A percentile compares a stretch with the other conserved stretches of the same genome.
Evolutionary conservation across 92 coral and sea anemone species (phyloP).

Genomic region (Heteractis magnifica): DNA sequence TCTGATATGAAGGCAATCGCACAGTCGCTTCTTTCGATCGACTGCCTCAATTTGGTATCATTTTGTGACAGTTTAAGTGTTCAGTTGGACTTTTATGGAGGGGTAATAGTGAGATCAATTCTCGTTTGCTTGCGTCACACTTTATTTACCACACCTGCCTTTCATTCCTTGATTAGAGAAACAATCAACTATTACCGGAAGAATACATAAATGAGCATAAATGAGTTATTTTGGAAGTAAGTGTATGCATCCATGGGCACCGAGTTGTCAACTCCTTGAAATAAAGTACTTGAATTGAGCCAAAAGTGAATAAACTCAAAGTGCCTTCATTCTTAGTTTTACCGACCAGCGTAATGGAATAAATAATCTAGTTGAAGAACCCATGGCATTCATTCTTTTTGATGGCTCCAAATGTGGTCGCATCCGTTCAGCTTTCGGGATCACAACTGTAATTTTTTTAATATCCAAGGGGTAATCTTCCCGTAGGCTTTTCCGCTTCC

Average conservation of each 20-base stretch:
- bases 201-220: background rate
- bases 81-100: no score
- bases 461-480: background rate
- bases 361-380: background rate
- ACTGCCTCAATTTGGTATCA: no score
- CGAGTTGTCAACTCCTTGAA: background rate
- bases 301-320: background rate
- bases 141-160: background rate
- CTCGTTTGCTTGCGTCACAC: background rate
- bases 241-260: background rate
- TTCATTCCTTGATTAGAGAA: background rate
- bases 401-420: background rate
- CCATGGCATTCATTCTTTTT: background rate
- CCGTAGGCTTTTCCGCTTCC: background rate
- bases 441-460: background rate
- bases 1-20: no score
- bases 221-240: background rate
- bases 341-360: background rate
- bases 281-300: background rate
- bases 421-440: background rate
- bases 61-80: no score
- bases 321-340: background rate
- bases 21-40: no score
- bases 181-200: background rate
- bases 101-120: background rate